phyloP scores from a whole-genome alignment of 2,113 vertebrate genomes.

The Bambusicola thoracicus region DNA sequence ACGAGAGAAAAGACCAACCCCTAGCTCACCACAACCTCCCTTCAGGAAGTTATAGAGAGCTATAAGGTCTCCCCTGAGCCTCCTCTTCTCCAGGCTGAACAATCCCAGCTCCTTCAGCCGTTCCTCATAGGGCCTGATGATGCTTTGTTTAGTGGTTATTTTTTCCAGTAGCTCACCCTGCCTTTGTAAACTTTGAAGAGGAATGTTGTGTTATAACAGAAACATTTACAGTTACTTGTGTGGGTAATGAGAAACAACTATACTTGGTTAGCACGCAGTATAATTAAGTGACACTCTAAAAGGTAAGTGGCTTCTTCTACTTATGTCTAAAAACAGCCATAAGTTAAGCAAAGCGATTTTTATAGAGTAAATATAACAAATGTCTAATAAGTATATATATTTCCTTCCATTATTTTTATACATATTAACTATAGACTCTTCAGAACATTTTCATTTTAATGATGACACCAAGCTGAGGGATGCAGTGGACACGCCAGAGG shows the following conservation, averaged over 20 bases:
- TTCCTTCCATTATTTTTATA: not conserved
- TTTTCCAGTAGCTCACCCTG: conserved; percentile 54
- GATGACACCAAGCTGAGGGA: too few relatives aligned
- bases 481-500: too few relatives aligned
- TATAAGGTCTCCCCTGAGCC: too few relatives aligned
- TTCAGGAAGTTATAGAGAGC: too few relatives aligned
- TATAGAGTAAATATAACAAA: not conserved
- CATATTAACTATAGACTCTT: not conserved
- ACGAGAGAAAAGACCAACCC: too few relatives aligned
- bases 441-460: not conserved
- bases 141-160: conserved; percentile 56
- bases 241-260: conserved; percentile 49
- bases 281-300: conserved; percentile 32
- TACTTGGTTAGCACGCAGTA: not conserved
- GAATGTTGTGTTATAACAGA: not conserved
- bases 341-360: not conserved
- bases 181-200: conserved; percentile 45
- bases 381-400: not conserved
- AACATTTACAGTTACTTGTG: conserved; percentile 31
- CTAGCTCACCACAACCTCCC: too few relatives aligned
- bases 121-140: not conserved
- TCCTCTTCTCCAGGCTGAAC: too few relatives aligned
- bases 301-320: conserved; percentile 15
- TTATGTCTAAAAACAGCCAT: not conserved
- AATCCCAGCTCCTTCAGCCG: too few relatives aligned